These are phyloP conservation scores for Zosterops hypoxanthus DNA, from an alignment of 2,113 vertebrate genomes.

Conservation along the genomic window DNA sequence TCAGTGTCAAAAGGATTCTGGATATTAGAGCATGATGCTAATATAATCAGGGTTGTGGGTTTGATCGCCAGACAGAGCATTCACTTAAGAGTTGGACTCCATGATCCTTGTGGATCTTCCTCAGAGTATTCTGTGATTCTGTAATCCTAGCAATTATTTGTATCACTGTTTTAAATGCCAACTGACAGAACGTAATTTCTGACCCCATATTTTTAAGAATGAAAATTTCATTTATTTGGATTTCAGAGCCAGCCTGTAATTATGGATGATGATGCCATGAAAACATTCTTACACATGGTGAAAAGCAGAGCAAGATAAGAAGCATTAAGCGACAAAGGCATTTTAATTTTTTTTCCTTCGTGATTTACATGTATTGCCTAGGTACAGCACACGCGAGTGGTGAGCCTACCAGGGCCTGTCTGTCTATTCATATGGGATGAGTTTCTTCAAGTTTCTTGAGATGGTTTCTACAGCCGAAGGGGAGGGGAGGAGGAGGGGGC, in stretches of 20 bases:
- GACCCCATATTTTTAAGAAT: not conserved
- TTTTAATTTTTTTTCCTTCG: not conserved
- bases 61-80: rapidly evolving
- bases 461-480: rapidly evolving
- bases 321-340: rapidly evolving
- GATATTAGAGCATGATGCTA: not conserved
- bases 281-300: not conserved
- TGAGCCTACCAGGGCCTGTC: not conserved
- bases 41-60: not conserved
- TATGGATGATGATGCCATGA: not conserved
- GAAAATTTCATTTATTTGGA: not conserved
- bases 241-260: not conserved
- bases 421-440: rapidly evolving
- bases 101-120: not conserved
- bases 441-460: not conserved
- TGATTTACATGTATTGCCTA: not conserved
- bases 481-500: too few relatives aligned
- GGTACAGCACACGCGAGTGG: rapidly evolving
- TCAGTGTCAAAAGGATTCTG: not conserved
- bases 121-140: not conserved
- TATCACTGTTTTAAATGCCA: not conserved
- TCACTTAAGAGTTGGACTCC: too few relatives aligned
- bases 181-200: not conserved
- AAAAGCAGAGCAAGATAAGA: not conserved
- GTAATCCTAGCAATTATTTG: not conserved